Conservation (phyloP, 1,140 invertebrate species). For the Drosophila arizonae region DNA sequence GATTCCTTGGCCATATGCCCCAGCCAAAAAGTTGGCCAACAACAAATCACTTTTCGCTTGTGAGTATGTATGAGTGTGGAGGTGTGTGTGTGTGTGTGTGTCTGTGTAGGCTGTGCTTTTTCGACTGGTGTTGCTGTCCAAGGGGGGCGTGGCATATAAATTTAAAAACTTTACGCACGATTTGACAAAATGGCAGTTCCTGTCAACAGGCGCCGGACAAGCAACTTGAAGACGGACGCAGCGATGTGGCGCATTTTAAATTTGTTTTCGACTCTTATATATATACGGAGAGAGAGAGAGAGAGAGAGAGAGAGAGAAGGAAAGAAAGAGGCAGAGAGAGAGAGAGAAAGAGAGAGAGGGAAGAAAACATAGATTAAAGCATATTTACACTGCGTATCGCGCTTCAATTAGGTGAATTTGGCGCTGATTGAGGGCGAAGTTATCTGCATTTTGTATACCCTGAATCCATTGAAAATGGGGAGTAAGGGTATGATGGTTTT, state of each 20-base stretch:
- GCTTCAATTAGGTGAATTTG: conserved; percentile 65
- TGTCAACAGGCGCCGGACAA: conserved; percentile 28
- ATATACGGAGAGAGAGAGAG: too few species aligned
- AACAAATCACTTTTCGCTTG: conserved; percentile 58
- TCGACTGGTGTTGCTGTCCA: too few species aligned
- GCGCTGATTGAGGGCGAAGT: conserved; percentile 65
- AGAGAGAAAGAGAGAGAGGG: too few species aligned
- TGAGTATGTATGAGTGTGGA: background rate
- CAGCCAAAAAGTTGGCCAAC: conserved; percentile 9
- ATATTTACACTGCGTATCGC: conserved; percentile 17
- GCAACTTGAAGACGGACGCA: background rate
- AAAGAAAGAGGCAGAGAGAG: too few species aligned
- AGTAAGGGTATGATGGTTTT: too few species aligned
- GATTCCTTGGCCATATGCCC: conserved; percentile 39
- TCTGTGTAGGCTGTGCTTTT: background rate
- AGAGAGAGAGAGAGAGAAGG: too few species aligned
- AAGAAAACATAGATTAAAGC: background rate
- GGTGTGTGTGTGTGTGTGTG: background rate
- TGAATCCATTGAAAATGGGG: too few species aligned
- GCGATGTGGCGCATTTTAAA: background rate
- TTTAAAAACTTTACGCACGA: conserved; percentile 68
- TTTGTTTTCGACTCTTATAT: background rate
- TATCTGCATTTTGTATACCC: conserved; percentile 26
- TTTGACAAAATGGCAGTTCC: conserved; percentile 47
- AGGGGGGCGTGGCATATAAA: conserved; percentile 22